phyloP scores from a whole-genome alignment of 2,113 vertebrate species.

The Lepus americanus region DNA sequence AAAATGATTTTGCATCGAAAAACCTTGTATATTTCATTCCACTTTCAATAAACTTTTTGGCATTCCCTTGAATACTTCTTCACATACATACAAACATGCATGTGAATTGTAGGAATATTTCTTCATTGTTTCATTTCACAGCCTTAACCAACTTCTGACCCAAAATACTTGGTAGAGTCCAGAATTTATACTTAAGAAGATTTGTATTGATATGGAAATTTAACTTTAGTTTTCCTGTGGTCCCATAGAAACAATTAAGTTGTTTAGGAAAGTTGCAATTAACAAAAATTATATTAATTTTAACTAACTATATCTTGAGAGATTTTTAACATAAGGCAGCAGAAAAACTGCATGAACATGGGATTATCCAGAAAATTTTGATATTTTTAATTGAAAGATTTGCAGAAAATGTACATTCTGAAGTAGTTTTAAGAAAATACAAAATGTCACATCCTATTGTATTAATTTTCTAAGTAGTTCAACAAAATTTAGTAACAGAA shows the following conservation, averaged over 20 bases:
- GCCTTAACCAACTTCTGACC: background rate
- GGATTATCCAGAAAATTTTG: background rate
- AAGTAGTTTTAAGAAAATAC: constrained; percentile 57
- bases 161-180: background rate
- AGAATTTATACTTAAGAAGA: constrained; percentile 29
- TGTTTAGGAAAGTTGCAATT: background rate
- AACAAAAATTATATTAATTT: constrained; percentile 5
- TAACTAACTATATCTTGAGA: background rate
- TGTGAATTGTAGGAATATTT: background rate
- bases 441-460: constrained; percentile 34
- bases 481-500: constrained; percentile 47
- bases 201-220: background rate
- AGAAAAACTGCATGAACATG: background rate
- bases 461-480: constrained; percentile 66
- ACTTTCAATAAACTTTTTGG: too few species aligned
- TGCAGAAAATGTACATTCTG: constrained; percentile 49
- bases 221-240: background rate
- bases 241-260: constrained; percentile 17
- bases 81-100: background rate
- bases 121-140: constrained; percentile 18
- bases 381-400: constrained; percentile 29
- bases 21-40: too few species aligned
- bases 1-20: too few species aligned
- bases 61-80: too few species aligned
- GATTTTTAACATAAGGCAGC: constrained; percentile 9